Evolutionary conservation across 2,888 invertebrate genomes (phyloP).

Genomic region (Yponomeuta sedellus): DNA sequence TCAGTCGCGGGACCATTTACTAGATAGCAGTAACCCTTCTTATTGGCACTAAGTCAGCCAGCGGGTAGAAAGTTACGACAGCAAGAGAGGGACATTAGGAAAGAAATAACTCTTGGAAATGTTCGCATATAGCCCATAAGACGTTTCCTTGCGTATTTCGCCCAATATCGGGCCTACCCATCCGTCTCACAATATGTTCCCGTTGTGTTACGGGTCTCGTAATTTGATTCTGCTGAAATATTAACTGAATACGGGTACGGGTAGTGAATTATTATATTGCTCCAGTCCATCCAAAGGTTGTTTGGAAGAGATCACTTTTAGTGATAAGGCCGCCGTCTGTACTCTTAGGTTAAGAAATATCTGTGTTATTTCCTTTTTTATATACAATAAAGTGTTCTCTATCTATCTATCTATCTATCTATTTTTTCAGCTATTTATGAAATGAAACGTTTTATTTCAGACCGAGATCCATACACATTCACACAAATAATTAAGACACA

Average conservation of each 20-base stretch:
- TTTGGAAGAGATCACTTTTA: no score
- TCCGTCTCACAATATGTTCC: constrained; percentile 56
- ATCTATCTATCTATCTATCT: no score
- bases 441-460: no score
- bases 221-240: constrained; percentile 69
- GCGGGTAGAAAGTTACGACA: background rate
- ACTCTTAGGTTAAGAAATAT: no score
- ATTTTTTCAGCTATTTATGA: no score
- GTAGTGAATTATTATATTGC: no score
- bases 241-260: constrained; percentile 65
- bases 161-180: constrained; percentile 43
- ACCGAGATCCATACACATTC: no score
- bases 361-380: no score
- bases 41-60: background rate
- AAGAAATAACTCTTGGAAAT: constrained; percentile 53
- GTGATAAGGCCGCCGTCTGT: no score
- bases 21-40: background rate
- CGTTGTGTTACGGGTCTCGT: constrained; percentile 52
- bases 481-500: no score
- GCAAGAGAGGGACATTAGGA: constrained; percentile 45
- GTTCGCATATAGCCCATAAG: constrained; percentile 52
- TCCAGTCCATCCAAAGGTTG: no score
- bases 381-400: no score
- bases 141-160: constrained; percentile 49
- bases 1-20: background rate